Evolutionary conservation across 2,888 invertebrate species (phyloP).

Genomic region (Pyrrhia umbra): DNA sequence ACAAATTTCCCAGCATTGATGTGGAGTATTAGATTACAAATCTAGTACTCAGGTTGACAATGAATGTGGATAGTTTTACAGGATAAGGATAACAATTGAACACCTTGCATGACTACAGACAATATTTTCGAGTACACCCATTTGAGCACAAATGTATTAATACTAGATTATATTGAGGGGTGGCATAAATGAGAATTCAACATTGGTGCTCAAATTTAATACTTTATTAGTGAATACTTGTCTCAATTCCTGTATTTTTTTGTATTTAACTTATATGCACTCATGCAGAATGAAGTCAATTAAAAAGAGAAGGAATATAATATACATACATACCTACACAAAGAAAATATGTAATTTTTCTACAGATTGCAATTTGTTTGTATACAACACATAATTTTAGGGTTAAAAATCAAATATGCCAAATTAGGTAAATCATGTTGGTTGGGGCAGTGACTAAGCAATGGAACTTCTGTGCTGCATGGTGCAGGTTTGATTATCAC

Average conservation of each 20-base stretch:
- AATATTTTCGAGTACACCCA: background rate
- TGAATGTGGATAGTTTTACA: background rate
- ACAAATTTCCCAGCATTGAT: background rate
- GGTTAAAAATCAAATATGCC: too few species aligned
- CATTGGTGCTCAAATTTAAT: background rate
- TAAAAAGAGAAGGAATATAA: background rate
- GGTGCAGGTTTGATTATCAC: background rate
- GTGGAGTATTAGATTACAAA: background rate
- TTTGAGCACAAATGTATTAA: background rate
- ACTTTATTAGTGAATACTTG: background rate
- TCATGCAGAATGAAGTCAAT: conserved; percentile 2
- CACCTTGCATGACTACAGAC: background rate
- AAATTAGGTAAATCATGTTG: too few species aligned
- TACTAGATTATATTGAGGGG: background rate
- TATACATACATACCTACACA: too few species aligned
- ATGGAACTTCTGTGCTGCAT: background rate
- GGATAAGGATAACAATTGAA: background rate
- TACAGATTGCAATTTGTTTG: background rate
- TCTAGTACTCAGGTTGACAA: background rate
- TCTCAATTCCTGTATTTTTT: background rate
- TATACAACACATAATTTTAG: background rate
- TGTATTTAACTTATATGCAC: background rate
- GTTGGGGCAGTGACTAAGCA: background rate
- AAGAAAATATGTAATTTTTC: too few species aligned
- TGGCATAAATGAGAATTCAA: too few species aligned